Evolutionary conservation across 1,140 invertebrate genomes (phyloP).

Genomic region (Heliconius hermathena): DNA sequence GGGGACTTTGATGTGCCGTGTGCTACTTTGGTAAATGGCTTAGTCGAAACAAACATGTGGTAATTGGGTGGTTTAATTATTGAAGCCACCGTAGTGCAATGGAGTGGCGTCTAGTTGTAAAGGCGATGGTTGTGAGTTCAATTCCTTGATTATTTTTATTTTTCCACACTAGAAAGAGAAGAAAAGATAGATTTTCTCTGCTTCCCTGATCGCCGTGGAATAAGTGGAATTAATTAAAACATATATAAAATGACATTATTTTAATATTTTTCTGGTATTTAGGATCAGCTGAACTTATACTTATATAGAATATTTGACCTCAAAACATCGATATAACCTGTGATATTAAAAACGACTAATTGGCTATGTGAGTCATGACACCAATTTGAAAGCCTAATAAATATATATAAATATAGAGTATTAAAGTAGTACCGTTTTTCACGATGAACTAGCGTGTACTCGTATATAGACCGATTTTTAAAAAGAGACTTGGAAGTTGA

Average conservation of each 20-base stretch:
- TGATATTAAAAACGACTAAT: background rate
- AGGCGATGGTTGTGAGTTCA: too few relatives aligned
- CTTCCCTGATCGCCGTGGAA: too few relatives aligned
- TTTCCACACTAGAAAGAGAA: background rate
- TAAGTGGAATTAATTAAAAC: too few relatives aligned
- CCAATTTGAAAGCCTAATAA: too few relatives aligned
- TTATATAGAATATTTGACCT: background rate
- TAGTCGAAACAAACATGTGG: background rate
- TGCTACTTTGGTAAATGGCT: conserved; percentile 15
- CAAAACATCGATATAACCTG: background rate
- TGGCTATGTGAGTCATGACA: background rate
- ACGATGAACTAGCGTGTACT: too few relatives aligned
- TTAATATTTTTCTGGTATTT: too few relatives aligned
- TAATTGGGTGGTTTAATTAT: conserved; percentile 18
- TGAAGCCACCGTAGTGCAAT: background rate
- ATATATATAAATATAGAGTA: too few relatives aligned
- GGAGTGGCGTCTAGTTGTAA: background rate
- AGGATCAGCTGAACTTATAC: background rate
- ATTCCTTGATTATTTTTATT: too few relatives aligned
- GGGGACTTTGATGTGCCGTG: background rate
- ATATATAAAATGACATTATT: too few relatives aligned
- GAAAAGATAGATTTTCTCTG: background rate
- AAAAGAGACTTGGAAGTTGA: too few relatives aligned
- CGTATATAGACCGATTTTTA: too few relatives aligned
- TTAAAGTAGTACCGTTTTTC: too few relatives aligned